A percentile compares a stretch with the other conserved stretches of the same genome.
These are phyloP conservation scores for Xanthorhoe spadicearia DNA, from an alignment of 2,888 invertebrate species.

Conservation along the genomic window DNA sequence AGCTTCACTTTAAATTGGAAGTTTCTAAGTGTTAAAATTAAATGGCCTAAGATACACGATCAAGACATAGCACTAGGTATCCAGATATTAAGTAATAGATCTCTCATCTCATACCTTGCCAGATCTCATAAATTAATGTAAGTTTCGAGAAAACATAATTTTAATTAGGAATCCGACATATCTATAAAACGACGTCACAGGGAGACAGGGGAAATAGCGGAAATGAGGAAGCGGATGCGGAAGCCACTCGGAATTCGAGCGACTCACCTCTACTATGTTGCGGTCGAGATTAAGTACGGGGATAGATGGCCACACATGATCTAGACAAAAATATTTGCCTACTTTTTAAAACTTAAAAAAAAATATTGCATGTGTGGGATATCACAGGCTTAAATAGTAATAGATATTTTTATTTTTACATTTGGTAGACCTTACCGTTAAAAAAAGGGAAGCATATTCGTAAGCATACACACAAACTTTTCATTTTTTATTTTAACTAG, in stretches of 20 bases:
- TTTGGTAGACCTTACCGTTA: too few relatives aligned
- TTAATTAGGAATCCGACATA: constrained; percentile 18
- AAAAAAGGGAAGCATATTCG: too few relatives aligned
- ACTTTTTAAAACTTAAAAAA: not conserved
- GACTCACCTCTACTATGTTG: constrained; percentile 26
- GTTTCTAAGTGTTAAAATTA: too few relatives aligned
- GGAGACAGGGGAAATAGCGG: constrained; percentile 41
- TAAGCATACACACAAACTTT: too few relatives aligned
- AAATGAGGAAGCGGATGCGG: constrained; percentile 50
- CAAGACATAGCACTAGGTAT: too few relatives aligned
- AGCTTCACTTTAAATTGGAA: too few relatives aligned
- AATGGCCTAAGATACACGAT: too few relatives aligned
- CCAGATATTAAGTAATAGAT: not conserved
- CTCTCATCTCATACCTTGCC: not conserved
- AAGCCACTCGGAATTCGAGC: constrained; percentile 40
- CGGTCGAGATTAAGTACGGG: constrained; percentile 10
- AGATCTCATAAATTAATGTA: not conserved
- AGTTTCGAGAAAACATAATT: constrained; percentile 9
- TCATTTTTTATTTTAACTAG: too few relatives aligned
- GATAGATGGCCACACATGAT: constrained; percentile 2
- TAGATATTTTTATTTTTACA: too few relatives aligned
- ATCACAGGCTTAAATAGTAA: too few relatives aligned
- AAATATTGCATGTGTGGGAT: too few relatives aligned
- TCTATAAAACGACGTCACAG: constrained; percentile 11
- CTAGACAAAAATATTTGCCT: not conserved